Evolutionary conservation across 2,797 vertebrate genomes (phyloP), one percentile per base, ranked within the genome.

Genomic region (Valencia hispanica): DNA sequence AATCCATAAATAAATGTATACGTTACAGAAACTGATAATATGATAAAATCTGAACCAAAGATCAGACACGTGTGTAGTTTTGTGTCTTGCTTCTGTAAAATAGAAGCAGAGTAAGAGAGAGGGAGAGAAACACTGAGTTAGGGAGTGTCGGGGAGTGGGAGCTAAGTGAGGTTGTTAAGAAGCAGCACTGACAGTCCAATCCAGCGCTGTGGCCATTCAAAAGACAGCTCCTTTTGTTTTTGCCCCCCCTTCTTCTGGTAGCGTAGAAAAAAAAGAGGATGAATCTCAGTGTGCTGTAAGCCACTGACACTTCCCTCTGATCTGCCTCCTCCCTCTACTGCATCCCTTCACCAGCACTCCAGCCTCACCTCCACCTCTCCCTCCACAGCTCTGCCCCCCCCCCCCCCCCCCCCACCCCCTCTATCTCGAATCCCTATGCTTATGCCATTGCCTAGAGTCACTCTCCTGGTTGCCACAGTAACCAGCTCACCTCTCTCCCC

Each of bases 391-490:
- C n/a, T n/a, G n/a, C n/a, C 72, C 65, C 70, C 81, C 79, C 78
- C 84, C 73, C 77, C 78, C 68, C 78, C 79, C 70, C 86, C 80
- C 72, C 72, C 87, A 22, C 1, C 65, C 63, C 74, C 43, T 39
- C 87, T 17, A 1, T 61, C 51, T 69, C 73, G 47, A 45, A 69
- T 27, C 41, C 65, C 79, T 65, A 36, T 89, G 88, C 89, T 93
- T 93, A 93, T 94, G 92, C 90, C 93, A 92, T 87, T 90, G 90
- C 91, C 91, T 89, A 88, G 90, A 95, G 94, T 95, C 94, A 94
- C 91, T 95, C 92, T 92, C 89, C 92, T 93, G 91, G 95, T 95
- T 96, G 94, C 94, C 94, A 94, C 93, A 94, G 95, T 93, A 95
- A 96, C 95, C 89, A 88, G 86, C 90, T 93, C 88, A 94, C 93